Evolutionary conservation across 2,113 vertebrate genomes (phyloP).

Genomic region (Mugil cephalus): DNA sequence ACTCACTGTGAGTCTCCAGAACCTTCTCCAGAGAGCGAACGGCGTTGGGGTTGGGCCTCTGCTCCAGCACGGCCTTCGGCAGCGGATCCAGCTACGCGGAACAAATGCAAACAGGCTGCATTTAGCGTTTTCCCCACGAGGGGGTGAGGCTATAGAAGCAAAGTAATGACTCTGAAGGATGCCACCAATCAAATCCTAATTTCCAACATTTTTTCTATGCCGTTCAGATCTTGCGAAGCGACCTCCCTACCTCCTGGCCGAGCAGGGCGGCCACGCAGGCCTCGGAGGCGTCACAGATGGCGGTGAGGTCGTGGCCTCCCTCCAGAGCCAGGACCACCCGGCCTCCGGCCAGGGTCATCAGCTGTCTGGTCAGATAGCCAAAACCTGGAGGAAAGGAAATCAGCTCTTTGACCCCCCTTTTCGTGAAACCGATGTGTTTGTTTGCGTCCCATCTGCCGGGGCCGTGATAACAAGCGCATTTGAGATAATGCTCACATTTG

Average conservation of each 20-base stretch:
- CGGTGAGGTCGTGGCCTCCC: constrained; percentile 82
- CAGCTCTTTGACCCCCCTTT: no score
- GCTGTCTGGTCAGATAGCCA: constrained; percentile 92
- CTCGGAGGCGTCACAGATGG: constrained; percentile 89
- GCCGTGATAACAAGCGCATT: neutral
- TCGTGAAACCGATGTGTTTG: no score
- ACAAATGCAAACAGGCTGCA: constrained; percentile 25
- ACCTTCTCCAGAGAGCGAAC: constrained; percentile 92
- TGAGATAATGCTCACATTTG: constrained; percentile 86
- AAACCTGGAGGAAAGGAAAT: constrained; percentile 85
- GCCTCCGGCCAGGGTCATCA: constrained; percentile 92
- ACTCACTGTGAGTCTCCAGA: constrained; percentile 93
- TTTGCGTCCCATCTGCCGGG: neutral
- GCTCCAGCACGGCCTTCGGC: constrained; percentile 88
- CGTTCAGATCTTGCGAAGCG: neutral
- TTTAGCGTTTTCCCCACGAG: constrained; percentile 7
- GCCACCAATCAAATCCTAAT: no score
- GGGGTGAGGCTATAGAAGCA: no score
- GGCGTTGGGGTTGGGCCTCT: constrained; percentile 90
- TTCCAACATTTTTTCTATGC: no score
- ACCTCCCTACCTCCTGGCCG: constrained; percentile 88
- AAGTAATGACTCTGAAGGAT: no score
- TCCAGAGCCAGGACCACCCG: constrained; percentile 91
- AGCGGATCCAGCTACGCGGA: constrained; percentile 86
- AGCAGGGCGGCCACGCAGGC: constrained; percentile 93